These are phyloP conservation scores for Gryllus longicercus DNA, from an alignment of 2,888 invertebrate genomes.

Conservation along the genomic window DNA sequence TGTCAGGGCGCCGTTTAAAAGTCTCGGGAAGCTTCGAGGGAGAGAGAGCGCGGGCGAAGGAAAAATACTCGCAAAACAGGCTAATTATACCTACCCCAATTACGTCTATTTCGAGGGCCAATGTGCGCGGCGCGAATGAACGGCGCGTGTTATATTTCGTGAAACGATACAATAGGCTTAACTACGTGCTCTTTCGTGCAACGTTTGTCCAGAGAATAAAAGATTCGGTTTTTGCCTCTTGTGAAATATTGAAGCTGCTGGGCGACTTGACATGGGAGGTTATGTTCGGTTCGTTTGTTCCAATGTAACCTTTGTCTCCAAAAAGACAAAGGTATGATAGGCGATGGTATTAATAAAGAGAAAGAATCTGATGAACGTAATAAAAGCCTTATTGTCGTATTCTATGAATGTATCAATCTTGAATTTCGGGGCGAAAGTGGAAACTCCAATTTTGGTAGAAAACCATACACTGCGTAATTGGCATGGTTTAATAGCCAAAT, in stretches of 20 bases:
- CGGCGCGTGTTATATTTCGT: not conserved
- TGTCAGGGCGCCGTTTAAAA: not conserved
- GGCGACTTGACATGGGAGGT: not conserved
- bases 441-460: no score
- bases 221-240: not conserved
- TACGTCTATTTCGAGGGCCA: not conserved
- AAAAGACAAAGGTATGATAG: not conserved
- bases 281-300: slow-evolving; percentile 4
- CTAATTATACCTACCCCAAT: slow-evolving; percentile 11
- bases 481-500: no score
- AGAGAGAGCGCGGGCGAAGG: not conserved
- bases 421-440: no score
- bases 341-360: not conserved
- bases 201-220: not conserved
- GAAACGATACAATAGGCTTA: not conserved
- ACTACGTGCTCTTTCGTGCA: not conserved
- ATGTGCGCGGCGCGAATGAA: not conserved
- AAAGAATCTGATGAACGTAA: not conserved
- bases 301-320: not conserved
- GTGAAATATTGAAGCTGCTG: not conserved
- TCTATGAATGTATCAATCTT: no score
- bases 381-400: no score
- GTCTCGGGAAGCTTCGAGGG: not conserved
- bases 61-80: not conserved
- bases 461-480: no score